These are phyloP conservation scores for Trichogramma evanescens DNA, from an alignment of 2,888 invertebrate genomes.

Conservation along the genomic window DNA sequence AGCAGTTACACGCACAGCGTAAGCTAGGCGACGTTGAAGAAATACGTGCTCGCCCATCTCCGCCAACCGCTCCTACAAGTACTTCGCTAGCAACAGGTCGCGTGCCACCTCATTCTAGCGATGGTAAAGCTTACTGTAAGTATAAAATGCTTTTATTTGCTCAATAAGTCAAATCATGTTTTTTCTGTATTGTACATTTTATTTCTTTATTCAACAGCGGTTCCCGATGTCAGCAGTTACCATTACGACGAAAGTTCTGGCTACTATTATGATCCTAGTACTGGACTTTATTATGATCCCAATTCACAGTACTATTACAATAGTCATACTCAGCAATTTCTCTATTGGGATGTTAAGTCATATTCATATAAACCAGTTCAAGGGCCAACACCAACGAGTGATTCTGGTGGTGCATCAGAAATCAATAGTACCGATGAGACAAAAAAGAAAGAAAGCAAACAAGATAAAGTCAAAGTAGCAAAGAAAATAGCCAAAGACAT, in stretches of 20 bases:
- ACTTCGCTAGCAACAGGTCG: slow-evolving; percentile 43
- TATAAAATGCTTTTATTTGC: slow-evolving; percentile 23
- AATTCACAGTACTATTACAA: slow-evolving; percentile 96
- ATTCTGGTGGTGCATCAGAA: slow-evolving; percentile 41
- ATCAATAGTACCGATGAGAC: slow-evolving; percentile 50
- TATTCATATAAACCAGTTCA: slow-evolving; percentile 43
- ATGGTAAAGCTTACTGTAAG: slow-evolving; percentile 61
- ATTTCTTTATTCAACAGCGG: slow-evolving; percentile 43
- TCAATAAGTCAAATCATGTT: neutral
- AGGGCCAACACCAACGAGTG: slow-evolving; percentile 12
- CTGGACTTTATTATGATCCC: slow-evolving; percentile 93
- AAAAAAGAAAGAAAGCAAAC: slow-evolving; percentile 68
- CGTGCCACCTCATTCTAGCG: slow-evolving; percentile 48
- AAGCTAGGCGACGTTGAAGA: slow-evolving; percentile 43
- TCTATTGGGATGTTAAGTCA: slow-evolving; percentile 84
- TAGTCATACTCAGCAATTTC: slow-evolving; percentile 79
- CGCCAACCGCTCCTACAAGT: slow-evolving; percentile 44
- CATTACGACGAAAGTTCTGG: slow-evolving; percentile 92
- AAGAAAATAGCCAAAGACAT: slow-evolving; percentile 95
- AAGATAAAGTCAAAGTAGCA: slow-evolving; percentile 93
- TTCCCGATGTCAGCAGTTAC: slow-evolving; percentile 86
- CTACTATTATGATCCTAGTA: slow-evolving; percentile 89
- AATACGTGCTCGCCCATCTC: slow-evolving; percentile 41
- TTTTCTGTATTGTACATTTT: slow-evolving; percentile 1
- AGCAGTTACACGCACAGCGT: slow-evolving; percentile 53